A percentile compares a stretch with the other conserved stretches of the same genome.
Evolutionary conservation across 2,888 invertebrate species (phyloP).

Genomic region (Leptopilina syphax): DNA sequence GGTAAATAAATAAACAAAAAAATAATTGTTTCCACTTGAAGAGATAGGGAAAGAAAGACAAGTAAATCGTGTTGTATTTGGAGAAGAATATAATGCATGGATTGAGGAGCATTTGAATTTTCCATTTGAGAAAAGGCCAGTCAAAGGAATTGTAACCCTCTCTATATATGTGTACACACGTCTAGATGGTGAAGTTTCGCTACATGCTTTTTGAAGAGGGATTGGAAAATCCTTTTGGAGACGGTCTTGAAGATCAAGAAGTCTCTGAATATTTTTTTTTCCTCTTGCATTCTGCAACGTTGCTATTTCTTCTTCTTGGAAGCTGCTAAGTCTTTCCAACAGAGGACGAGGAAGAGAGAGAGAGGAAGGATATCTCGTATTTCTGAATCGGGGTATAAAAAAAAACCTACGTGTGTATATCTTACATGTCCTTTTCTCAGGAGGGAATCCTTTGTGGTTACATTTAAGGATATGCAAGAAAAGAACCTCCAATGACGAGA

Average conservation of each 20-base stretch:
- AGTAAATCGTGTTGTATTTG: background rate
- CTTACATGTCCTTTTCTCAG: slow-evolving; percentile 15
- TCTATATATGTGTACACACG: background rate
- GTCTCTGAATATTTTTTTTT: background rate
- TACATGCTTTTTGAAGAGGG: background rate
- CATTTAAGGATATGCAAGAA: background rate
- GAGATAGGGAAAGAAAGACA: no score
- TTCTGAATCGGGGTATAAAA: background rate
- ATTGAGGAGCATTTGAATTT: slow-evolving; percentile 22
- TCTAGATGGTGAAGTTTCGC: background rate
- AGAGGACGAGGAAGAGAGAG: background rate
- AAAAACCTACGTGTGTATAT: slow-evolving; percentile 2
- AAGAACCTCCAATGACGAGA: slow-evolving; percentile 32
- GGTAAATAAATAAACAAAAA: no score
- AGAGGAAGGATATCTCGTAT: background rate
- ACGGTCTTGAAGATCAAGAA: slow-evolving; percentile 15
- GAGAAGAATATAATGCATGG: slow-evolving; percentile 9
- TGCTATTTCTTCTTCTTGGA: slow-evolving; percentile 8
- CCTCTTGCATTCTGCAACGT: background rate
- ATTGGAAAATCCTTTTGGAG: background rate
- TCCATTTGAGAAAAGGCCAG: slow-evolving; percentile 16
- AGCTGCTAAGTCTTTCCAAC: background rate
- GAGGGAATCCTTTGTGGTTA: slow-evolving; percentile 7
- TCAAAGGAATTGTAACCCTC: background rate
- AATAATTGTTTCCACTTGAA: no score